Base-by-base conservation (phyloP, 2,113 vertebrate species). In the Anoura caudifer region DNA sequence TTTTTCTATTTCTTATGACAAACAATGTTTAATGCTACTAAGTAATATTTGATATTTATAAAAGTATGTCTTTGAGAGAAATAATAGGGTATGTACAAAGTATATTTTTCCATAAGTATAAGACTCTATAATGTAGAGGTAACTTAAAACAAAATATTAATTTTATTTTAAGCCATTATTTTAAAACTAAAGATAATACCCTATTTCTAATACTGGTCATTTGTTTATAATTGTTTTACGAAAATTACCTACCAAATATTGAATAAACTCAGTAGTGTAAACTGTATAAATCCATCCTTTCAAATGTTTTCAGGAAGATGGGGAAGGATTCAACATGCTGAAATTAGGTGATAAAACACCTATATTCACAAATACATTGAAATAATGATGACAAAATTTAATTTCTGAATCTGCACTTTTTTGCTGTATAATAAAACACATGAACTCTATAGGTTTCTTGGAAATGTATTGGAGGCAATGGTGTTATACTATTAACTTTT, bases 401-500 rank as follows among this genome's bases (percentile, higher is more conserved):
- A 86, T 56, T 82, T 90, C 31, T 67, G 63, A 33, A 67, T 16
- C 33, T 67, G 28, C 7, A 3, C 22, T 28, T 45, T 76, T 97
- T 90, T 89, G 65, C 93, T 67, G 72, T 93, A 38, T 22, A 75
- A 63, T 86, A 56, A 77, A 95, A 50, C 61, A 65, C 12, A 31
- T 54, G 31, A 89, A 95, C 15, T 59, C 13, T 96, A 4, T 89
- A 83, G 1, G 45, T 87, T 89, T 45, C 20, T 41, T 85, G 76
- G 7, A 79, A 15, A 31, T 82, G 22, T 75, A 63, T 41, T 80
- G 28, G 69, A 81, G 41, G 41, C 45, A 56, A 4, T 80, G 43
- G 26, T 87, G 26, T 80, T 96, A 26, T 72, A 92, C 24, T 26
- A 91, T 94, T 82, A 96, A 96, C 72, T 96, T 65, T 77, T 87